Evolutionary conservation across 2,888 invertebrate species (phyloP).

Genomic region (Lepetodrilus schrolli): DNA sequence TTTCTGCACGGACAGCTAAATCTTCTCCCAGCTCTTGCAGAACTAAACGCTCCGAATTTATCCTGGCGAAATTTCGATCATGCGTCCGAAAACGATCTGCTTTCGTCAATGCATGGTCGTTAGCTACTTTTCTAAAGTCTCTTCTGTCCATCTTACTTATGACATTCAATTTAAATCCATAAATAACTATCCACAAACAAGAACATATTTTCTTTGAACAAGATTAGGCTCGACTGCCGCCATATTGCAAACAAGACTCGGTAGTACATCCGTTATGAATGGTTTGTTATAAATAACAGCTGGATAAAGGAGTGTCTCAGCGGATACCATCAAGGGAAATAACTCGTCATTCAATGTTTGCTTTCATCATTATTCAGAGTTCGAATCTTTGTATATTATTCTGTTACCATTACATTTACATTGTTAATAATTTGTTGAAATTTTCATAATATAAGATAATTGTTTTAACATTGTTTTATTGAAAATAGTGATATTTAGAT

Average conservation of each 20-base stretch:
- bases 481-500: too few species aligned
- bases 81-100: not conserved
- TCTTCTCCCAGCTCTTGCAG: conserved; percentile 49
- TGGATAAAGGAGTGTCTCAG: not conserved
- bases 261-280: not conserved
- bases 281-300: not conserved
- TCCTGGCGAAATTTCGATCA: not conserved
- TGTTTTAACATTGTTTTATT: too few species aligned
- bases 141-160: conserved; percentile 6
- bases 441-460: too few species aligned
- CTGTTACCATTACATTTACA: too few species aligned
- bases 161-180: not conserved
- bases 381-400: too few species aligned
- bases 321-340: too few species aligned
- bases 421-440: too few species aligned
- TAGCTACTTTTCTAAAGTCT: conserved; percentile 7
- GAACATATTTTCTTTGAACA: not conserved
- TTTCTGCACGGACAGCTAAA: conserved; percentile 54
- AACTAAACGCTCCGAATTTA: conserved; percentile 33
- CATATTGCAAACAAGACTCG: not conserved
- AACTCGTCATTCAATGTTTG: too few species aligned
- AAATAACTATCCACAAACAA: too few species aligned
- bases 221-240: conserved; percentile 19
- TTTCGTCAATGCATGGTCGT: not conserved
- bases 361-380: too few species aligned